These are phyloP conservation scores for Periophthalmus modestus DNA, from an alignment of 2,113 vertebrate species.

Conservation along the genomic window DNA sequence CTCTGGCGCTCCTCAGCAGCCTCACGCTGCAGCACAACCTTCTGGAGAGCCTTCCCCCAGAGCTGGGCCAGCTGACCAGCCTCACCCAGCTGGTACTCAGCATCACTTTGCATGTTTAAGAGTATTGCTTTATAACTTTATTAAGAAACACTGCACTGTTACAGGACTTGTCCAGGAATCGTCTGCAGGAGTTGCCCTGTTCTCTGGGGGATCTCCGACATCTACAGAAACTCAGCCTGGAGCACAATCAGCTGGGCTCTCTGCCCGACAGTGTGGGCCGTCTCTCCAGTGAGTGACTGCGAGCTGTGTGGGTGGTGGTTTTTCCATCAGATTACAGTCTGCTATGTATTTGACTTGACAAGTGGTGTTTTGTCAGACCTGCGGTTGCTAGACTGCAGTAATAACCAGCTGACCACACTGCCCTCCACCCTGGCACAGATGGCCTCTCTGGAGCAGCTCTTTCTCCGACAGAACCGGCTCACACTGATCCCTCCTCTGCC, in stretches of 20 bases:
- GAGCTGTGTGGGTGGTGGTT: not conserved
- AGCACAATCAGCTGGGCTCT: conserved; percentile 82
- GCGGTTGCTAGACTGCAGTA: conserved; percentile 88
- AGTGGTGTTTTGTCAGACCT: conserved; percentile 74
- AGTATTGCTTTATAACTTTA: not conserved
- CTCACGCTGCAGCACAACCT: conserved; percentile 89
- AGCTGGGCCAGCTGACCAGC: conserved; percentile 81
- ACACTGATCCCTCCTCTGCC: conserved; percentile 80
- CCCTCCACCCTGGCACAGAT: conserved; percentile 83
- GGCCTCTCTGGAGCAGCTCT: conserved; percentile 88
- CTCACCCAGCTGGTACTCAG: conserved; percentile 88
- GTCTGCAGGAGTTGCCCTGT: conserved; percentile 78
- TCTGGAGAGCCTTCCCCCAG: conserved; percentile 79
- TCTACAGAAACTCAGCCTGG: conserved; percentile 83
- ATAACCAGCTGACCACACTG: conserved; percentile 86
- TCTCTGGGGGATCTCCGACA: conserved; percentile 78
- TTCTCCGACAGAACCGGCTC: conserved; percentile 90
- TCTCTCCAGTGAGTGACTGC: conserved; percentile 83
- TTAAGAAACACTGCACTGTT: not conserved
- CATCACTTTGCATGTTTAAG: not conserved
- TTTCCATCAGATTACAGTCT: no score
- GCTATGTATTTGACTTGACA: no score
- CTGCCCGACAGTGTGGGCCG: conserved; percentile 84
- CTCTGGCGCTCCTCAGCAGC: conserved; percentile 79
- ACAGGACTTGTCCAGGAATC: conserved; percentile 89